These are phyloP conservation scores for Caerostris darwini DNA, from an alignment of 1,140 invertebrate species.

Conservation along the genomic window DNA sequence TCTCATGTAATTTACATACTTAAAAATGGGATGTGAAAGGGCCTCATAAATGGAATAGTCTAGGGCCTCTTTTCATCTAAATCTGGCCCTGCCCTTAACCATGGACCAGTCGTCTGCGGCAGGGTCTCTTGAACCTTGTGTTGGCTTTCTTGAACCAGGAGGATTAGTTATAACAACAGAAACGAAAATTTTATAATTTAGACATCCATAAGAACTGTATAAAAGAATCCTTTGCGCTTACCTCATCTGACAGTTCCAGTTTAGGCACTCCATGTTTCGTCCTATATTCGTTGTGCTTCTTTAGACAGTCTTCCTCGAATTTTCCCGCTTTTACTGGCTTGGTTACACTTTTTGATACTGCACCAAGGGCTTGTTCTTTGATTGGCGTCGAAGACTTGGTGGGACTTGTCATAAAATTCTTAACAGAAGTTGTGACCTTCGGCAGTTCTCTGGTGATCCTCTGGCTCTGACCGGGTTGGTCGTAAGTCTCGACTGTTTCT, in stretches of 20 bases:
- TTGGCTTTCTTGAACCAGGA: no score
- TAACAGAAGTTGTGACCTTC: background rate
- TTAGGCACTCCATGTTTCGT: slow-evolving; percentile 87
- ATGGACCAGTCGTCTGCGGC: no score
- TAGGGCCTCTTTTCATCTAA: no score
- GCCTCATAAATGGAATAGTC: no score
- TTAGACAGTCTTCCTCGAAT: slow-evolving; percentile 86
- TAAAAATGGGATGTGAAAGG: no score
- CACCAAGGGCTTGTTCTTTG: background rate
- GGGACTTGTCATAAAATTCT: background rate
- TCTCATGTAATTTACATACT: no score
- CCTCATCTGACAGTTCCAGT: slow-evolving; percentile 87
- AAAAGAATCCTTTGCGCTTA: slow-evolving; percentile 81
- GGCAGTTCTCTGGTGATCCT: background rate
- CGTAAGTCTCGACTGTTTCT: slow-evolving; percentile 65
- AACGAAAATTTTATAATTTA: no score
- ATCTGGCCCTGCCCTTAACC: no score
- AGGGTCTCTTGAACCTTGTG: no score
- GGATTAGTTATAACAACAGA: no score
- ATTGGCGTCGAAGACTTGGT: background rate
- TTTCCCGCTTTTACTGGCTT: slow-evolving; percentile 25
- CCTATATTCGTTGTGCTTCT: slow-evolving; percentile 90
- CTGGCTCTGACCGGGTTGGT: background rate
- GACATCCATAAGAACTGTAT: background rate
- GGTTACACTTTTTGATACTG: background rate